These are phyloP conservation scores for Metellina segmentata DNA, from an alignment of 2,888 invertebrate genomes.

Conservation along the genomic window DNA sequence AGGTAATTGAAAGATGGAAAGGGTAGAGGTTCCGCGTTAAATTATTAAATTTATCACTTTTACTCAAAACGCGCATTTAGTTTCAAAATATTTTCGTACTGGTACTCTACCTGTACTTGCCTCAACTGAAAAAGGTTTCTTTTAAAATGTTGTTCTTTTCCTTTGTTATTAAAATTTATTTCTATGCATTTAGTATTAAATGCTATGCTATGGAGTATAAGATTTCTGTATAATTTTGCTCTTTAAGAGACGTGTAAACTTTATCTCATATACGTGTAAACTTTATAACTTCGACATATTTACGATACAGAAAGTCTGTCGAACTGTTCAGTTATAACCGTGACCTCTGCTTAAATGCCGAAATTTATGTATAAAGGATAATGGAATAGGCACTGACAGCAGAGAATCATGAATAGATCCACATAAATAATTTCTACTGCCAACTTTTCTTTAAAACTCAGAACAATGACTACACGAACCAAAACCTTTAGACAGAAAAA, in stretches of 20 bases:
- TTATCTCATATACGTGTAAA: neutral
- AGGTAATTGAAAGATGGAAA: too few relatives aligned
- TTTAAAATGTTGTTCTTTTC: too few relatives aligned
- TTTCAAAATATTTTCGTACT: too few relatives aligned
- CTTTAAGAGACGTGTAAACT: neutral
- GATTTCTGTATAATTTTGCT: neutral
- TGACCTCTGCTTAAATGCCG: constrained; percentile 3
- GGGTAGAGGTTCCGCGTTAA: too few relatives aligned
- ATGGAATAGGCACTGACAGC: constrained; percentile 19
- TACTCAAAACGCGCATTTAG: too few relatives aligned
- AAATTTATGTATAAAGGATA: neutral
- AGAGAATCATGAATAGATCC: constrained; percentile 11
- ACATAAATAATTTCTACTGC: constrained; percentile 28
- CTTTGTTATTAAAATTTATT: too few relatives aligned
- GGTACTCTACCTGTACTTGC: too few relatives aligned
- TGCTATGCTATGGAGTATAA: neutral
- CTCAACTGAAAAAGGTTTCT: too few relatives aligned
- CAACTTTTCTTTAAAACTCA: neutral
- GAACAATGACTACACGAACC: neutral
- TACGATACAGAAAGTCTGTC: too few relatives aligned
- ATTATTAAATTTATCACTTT: too few relatives aligned
- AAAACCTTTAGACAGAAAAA: constrained; percentile 18
- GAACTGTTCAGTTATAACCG: too few relatives aligned
- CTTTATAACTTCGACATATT: neutral
- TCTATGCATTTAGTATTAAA: neutral